phyloP scores from a whole-genome alignment of 1,140 invertebrate species.

The Dinothrombium tinctorium region DNA sequence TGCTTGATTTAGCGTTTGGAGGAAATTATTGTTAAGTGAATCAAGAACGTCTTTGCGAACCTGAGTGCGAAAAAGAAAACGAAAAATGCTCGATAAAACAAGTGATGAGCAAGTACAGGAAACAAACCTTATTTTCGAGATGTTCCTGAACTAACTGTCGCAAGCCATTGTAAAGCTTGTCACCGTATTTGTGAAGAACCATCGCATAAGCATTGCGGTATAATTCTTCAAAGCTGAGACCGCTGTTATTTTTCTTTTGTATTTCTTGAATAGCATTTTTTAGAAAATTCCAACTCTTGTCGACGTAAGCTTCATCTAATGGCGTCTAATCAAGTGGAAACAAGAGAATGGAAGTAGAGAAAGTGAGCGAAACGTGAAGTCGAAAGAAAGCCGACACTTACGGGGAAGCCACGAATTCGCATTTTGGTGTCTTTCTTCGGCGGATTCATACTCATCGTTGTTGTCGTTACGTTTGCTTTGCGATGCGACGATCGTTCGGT shows the following conservation, averaged over 20 bases:
- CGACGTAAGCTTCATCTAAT: slow-evolving; percentile 98
- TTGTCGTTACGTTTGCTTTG: no score
- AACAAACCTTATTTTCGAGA: slow-evolving; percentile 63
- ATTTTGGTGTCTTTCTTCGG: slow-evolving; percentile 74
- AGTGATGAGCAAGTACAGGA: neutral
- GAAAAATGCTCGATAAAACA: slow-evolving; percentile 11
- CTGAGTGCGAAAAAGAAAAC: slow-evolving; percentile 26
- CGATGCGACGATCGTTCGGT: no score
- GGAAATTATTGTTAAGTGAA: slow-evolving; percentile 84
- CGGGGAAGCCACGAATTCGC: slow-evolving; percentile 86
- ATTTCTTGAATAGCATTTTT: slow-evolving; percentile 99
- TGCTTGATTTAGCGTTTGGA: slow-evolving; percentile 81
- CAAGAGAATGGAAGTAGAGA: neutral
- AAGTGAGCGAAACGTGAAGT: neutral
- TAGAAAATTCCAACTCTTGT: slow-evolving; percentile 84
- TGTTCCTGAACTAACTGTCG: slow-evolving; percentile 94
- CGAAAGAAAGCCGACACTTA: no score
- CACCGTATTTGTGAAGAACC: slow-evolving; percentile 97
- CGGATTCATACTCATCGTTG: slow-evolving; percentile 28
- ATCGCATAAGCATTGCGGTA: slow-evolving; percentile 99
- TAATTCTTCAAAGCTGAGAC: slow-evolving; percentile 95
- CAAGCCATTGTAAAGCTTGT: slow-evolving; percentile 86
- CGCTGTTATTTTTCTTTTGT: slow-evolving; percentile 99
- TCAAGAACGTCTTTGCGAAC: slow-evolving; percentile 74
- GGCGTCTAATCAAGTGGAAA: slow-evolving; percentile 45